Base-by-base conservation (phyloP, 2,888 invertebrate species). In the Cloeon dipterum region DNA sequence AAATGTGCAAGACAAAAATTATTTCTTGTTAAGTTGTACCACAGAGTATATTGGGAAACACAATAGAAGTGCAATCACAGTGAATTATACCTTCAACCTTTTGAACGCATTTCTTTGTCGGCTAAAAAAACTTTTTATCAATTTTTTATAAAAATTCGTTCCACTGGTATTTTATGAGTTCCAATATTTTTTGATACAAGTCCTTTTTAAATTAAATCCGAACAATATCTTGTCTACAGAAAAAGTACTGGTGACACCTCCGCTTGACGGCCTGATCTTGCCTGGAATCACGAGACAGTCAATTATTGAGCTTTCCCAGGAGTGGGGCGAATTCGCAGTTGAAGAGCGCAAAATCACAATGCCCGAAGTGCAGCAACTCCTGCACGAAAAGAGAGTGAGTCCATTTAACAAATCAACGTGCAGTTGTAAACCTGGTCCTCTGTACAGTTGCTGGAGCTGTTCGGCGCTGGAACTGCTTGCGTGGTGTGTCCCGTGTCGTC, bases 391-490 rank as follows among this genome's bases (percentile, higher is more conserved):
- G 46, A 68, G 85, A 60, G 93, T 93, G 64, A 67, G 73, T n/a
- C n/a, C 65, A 35, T 20, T 34, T 37, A 4, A 32, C n/a, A 34
- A 10, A 1, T 4, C 13, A 18, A 5, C 3, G 5, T 32, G 16
- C 32, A 16, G 5, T 7, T 16, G 7, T 33, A 20, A 11, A 19
- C 20, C 2, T 3, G 34, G 34, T 40, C 44, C 45, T 45, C 45
- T 40, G 62, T 63, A 1, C 61, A 94, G 93, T 57, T 98, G 45
- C 55, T 89, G 46, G 98, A 98, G 60, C 66, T 96, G 56, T 99
- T 98, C 57, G 98, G 96, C 40, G 72, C 89, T n/a, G 98, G 98
- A 39, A 98, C 98, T 18, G 98, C 98, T 1, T 88, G 88, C 47
- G 68, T 93, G 34, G 81, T 99, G 14, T 85, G 83, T 49, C 96